These are phyloP conservation scores for Falco novaeseelandiae DNA, from an alignment of 2,797 vertebrate species.

Conservation along the genomic window DNA sequence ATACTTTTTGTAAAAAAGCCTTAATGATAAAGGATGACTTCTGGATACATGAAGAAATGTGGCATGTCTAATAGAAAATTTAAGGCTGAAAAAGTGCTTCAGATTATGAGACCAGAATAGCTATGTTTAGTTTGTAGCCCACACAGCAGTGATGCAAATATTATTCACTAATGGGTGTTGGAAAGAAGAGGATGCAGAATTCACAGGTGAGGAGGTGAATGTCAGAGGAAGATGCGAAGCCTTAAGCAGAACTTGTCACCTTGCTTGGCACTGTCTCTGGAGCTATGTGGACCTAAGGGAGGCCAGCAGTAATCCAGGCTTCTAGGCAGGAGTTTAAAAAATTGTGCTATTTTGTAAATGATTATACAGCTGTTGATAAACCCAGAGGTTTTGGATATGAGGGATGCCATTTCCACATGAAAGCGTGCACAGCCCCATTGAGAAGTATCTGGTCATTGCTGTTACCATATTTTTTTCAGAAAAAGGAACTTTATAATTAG, in stretches of 20 bases:
- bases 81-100: background rate
- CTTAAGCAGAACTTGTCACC: background rate
- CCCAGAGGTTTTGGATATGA: background rate
- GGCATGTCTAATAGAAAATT: background rate
- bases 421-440: rapidly evolving
- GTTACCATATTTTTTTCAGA: background rate
- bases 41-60: background rate
- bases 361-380: background rate
- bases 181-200: background rate
- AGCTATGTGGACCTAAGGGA: background rate
- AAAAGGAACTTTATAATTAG: background rate
- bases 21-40: background rate
- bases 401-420: background rate
- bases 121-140: background rate
- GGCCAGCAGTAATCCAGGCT: background rate
- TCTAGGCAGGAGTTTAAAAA: background rate
- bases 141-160: background rate
- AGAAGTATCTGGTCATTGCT: background rate
- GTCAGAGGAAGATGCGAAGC: background rate
- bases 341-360: background rate
- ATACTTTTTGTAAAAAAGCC: background rate
- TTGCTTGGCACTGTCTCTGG: background rate
- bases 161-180: background rate
- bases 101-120: background rate
- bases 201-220: background rate